phyloP scores from a whole-genome alignment of 2,797 vertebrate genomes.

The Natrix natrix region DNA sequence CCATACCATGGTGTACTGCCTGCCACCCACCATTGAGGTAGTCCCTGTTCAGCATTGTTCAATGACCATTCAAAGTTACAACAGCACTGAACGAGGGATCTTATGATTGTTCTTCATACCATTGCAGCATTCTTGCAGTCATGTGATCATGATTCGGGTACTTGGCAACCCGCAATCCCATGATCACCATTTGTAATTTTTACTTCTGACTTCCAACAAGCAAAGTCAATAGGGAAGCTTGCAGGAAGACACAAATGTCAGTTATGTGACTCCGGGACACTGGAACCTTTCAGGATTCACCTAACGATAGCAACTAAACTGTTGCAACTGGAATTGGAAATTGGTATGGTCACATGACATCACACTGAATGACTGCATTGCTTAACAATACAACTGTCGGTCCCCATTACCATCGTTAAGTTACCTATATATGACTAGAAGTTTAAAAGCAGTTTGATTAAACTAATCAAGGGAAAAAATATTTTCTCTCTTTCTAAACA shows the following conservation, averaged over 20 bases:
- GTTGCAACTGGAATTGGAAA: background rate
- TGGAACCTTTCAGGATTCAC: background rate
- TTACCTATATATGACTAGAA: background rate
- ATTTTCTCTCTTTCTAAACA: background rate
- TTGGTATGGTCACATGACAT: background rate
- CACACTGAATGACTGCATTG: background rate
- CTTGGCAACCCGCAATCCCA: background rate
- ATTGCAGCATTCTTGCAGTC: background rate
- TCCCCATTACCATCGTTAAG: background rate
- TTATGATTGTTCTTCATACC: background rate
- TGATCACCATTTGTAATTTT: background rate
- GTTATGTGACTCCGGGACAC: background rate
- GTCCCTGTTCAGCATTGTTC: background rate
- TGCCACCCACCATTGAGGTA: background rate
- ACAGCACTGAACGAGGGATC: background rate
- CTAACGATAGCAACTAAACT: background rate
- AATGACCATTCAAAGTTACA: background rate
- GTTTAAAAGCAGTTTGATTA: background rate
- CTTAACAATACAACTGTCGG: background rate
- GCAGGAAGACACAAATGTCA: background rate
- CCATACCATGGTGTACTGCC: too few relatives aligned
- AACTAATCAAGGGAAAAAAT: background rate
- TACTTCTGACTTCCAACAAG: background rate
- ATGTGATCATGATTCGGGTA: background rate
- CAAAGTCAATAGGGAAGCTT: background rate